Evolutionary conservation across 2,888 invertebrate species (phyloP), one percentile per base, ranked within the genome.

Genomic region (Apodemia duryi): DNA sequence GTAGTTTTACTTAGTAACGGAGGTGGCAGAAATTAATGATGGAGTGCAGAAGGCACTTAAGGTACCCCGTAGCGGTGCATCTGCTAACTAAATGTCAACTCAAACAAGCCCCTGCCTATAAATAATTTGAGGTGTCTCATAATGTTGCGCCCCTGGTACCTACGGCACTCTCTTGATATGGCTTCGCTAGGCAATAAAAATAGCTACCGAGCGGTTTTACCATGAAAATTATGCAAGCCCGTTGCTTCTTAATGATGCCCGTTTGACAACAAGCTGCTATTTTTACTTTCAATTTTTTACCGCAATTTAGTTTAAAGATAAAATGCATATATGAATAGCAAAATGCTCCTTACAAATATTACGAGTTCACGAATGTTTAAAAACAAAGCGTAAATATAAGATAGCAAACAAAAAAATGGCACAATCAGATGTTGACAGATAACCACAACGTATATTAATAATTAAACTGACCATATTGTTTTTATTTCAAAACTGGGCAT

Each of bases 41-140:
- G 78, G 83, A 76, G 71, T 75, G 75, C 74, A 74, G 74, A 75
- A 77, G 76, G 77, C 78, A 74, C 74, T 74, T 74, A 70, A 76
- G 75, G 76, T 49, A 49, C 49, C 49, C n/a, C 49, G 49, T n/a
- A 76, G 80, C 75, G 76, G 79, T 79, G 79, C 88, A 87, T 88
- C 85, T 85, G 86, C 86, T 76, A 81, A 67, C 79, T 86, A 87
- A 88, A 88, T 88, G 87, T 86, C 88, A 88, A 85, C 80, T 78
- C 75, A 76, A 79, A 81, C 83, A 76, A 79, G 83, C 82, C 77
- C 75, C 72, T 74, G 78, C 81, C 84, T 86, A 87, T 87, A 86
- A 86, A 87, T 88, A 87, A 88, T 88, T 87, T 85, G 82, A 84
- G 85, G 79, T 82, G 77, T 77, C 74, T 79, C 67, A 73, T 73